Evolutionary conservation across 1,140 invertebrate genomes (phyloP).

Genomic region (Leptestheria dahalacensis): DNA sequence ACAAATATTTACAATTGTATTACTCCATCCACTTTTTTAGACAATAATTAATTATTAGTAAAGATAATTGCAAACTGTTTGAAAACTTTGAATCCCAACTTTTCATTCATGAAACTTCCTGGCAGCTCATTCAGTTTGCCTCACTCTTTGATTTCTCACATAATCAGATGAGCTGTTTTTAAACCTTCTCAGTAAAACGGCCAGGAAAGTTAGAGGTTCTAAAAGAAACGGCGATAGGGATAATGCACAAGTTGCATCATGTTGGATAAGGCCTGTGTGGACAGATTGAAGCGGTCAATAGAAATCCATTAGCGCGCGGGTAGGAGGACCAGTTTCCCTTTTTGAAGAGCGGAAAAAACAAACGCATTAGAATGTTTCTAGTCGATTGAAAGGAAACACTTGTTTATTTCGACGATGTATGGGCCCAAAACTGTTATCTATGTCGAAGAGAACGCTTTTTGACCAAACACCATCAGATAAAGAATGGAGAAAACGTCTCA

Average conservation of each 20-base stretch:
- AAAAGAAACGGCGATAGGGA: background rate
- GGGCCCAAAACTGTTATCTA: background rate
- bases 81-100: too few relatives aligned
- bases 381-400: background rate
- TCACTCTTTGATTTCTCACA: too few relatives aligned
- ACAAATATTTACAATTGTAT: too few relatives aligned
- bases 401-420: background rate
- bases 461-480: background rate
- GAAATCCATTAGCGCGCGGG: background rate
- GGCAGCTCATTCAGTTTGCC: too few relatives aligned
- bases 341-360: background rate
- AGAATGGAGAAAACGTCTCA: background rate
- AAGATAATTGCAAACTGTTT: too few relatives aligned
- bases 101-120: too few relatives aligned
- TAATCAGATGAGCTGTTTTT: too few relatives aligned
- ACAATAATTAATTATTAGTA: too few relatives aligned
- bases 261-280: background rate
- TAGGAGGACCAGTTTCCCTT: too few relatives aligned
- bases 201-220: too few relatives aligned
- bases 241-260: background rate
- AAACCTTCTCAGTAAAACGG: too few relatives aligned
- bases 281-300: background rate
- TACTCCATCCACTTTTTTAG: too few relatives aligned
- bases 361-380: background rate
- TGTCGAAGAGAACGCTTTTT: background rate